Base-by-base conservation (phyloP, 2,888 invertebrate genomes). In the Hesperia comma region DNA sequence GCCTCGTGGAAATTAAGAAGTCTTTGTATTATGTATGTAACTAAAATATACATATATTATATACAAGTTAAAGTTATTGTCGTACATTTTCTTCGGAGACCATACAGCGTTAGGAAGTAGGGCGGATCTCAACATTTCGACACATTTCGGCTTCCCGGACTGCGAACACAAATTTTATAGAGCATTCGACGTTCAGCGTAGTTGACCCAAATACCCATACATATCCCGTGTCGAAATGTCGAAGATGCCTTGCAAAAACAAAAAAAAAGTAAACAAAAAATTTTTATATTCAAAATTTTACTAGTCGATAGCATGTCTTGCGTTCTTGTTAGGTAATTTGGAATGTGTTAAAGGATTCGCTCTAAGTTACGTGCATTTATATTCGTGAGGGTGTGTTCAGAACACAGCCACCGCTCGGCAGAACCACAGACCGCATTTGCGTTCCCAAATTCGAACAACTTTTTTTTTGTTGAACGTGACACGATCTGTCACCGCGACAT, bases 1-100 rank as follows among this genome's bases (percentile, higher is more conserved):
- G 92, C 91, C 92, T 92, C 91, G 85, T 87, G 86, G 75, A 89
- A 88, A 85, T 87, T 89, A 89, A 90, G 85, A 87, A 87, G 80
- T 92, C 90, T 92, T 92, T 92, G 92, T 92, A 92, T 86, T 90
- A 82, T 89, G 87, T 91, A 89, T 90, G 88, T 91, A 91, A 90
- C 85, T 88, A 82, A 92, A 89, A 86, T 92, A 92, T 92, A 92
- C 90, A 92, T 90, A 89, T 90, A 90, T 89, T 91, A 91, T 90
- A 92, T 91, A 92, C 92, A 92, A 86, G 88, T 90, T 90, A 82
- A 82, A 81, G 80, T 77, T 84, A 87, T 86, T 86, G 86, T 89
- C 91, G 85, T 89, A 88, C 86, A 82, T 87, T 88, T 87, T 87
- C 90, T 89, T 89, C 87, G 74, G 82, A 87, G 87, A 90, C 88